A percentile compares a stretch with the other conserved stretches of the same genome.
phyloP scores from a whole-genome alignment of 2,888 invertebrate genomes.

The Dasypolia templi region DNA sequence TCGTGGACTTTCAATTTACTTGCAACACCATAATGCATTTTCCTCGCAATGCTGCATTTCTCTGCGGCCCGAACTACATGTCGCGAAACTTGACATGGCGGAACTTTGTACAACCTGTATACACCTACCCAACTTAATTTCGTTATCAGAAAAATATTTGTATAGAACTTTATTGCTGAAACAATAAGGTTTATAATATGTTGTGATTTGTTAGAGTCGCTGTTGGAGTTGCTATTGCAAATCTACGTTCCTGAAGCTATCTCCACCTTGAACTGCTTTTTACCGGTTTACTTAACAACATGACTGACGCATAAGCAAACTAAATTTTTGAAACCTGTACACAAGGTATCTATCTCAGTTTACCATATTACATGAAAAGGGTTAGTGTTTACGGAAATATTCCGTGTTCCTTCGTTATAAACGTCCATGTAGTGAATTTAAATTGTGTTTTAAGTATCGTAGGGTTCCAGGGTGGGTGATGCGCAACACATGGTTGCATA shows the following conservation, averaged over 20 bases:
- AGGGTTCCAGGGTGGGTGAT: too few relatives aligned
- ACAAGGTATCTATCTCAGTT: constrained; percentile 30
- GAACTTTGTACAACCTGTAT: constrained; percentile 24
- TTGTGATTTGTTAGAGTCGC: constrained; percentile 10
- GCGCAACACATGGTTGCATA: too few relatives aligned
- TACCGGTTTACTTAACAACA: constrained; percentile 70
- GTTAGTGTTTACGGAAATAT: constrained; percentile 49
- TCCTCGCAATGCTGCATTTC: constrained; percentile 53
- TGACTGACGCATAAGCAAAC: constrained; percentile 58
- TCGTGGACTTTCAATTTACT: constrained; percentile 60
- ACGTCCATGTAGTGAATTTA: constrained; percentile 55
- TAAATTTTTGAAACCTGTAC: constrained; percentile 59
- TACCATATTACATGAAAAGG: constrained; percentile 38
- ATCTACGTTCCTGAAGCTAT: constrained; percentile 72
- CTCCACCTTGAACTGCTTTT: constrained; percentile 68
- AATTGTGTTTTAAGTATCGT: constrained; percentile 54
- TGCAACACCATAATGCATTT: constrained; percentile 51
- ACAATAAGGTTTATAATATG: too few relatives aligned
- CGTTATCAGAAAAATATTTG: too few relatives aligned
- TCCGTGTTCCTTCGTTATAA: constrained; percentile 36
- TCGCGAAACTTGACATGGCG: constrained; percentile 63
- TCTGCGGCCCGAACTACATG: constrained; percentile 61
- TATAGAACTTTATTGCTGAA: too few relatives aligned
- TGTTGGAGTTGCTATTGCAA: constrained; percentile 55
- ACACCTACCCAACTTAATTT: constrained; percentile 51